A percentile compares a stretch with the other conserved stretches of the same genome.
Conservation (phyloP, 2,888 invertebrate genomes). For the Stenurella melanura region DNA sequence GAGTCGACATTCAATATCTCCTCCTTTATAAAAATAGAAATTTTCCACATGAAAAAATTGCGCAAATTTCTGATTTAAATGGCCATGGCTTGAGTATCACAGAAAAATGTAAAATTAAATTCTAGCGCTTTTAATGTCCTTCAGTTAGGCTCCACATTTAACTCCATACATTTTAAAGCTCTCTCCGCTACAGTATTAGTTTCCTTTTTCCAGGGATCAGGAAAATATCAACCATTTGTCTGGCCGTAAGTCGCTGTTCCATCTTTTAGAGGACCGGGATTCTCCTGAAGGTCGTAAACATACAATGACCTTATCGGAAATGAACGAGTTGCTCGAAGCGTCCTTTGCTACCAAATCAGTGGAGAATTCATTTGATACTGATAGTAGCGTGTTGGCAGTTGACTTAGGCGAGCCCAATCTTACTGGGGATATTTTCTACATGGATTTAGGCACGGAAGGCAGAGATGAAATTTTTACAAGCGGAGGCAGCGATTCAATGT, state of each 20-base stretch:
- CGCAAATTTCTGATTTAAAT: too few relatives aligned
- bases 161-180: too few relatives aligned
- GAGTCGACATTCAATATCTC: too few relatives aligned
- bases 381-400: constrained; percentile 39
- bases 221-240: not conserved
- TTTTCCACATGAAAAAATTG: too few relatives aligned
- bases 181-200: not conserved
- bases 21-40: too few relatives aligned
- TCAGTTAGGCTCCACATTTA: too few relatives aligned
- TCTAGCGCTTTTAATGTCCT: too few relatives aligned
- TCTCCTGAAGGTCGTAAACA: constrained; percentile 4
- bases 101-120: too few relatives aligned
- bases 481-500: constrained; percentile 11
- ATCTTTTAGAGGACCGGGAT: not conserved
- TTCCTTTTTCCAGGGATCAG: not conserved
- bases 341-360: constrained; percentile 12
- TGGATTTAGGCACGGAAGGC: constrained; percentile 34
- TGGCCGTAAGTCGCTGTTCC: constrained; percentile 16
- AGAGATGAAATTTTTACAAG: constrained; percentile 10
- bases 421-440: constrained; percentile 27
- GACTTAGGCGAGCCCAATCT: constrained; percentile 34
- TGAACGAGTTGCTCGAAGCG: constrained; percentile 20
- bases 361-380: constrained; percentile 13
- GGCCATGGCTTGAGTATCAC: too few relatives aligned
- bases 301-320: constrained; percentile 12